Conservation (phyloP, 2,888 invertebrate species). For the Imbricaverruca yamaguchii region DNA sequence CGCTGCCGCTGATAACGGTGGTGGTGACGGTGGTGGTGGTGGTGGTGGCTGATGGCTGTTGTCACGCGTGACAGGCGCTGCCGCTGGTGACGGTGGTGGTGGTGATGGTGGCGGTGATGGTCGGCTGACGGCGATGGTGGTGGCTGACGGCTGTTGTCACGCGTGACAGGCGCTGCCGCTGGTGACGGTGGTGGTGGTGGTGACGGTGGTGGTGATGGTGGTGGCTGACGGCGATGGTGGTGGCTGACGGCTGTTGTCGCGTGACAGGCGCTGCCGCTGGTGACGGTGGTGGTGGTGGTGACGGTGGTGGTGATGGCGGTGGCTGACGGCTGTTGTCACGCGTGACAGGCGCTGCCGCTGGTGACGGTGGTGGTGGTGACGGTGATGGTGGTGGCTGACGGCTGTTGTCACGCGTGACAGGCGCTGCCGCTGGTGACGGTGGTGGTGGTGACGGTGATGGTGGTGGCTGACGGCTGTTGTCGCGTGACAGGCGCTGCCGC, state of each 20-base stretch:
- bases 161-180: constrained; percentile 64
- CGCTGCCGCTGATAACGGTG: constrained; percentile 64
- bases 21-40: constrained; percentile 47
- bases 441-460: not conserved
- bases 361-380: too few species aligned
- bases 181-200: constrained; percentile 72
- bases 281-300: constrained; percentile 69
- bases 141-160: constrained; percentile 18
- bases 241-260: too few species aligned
- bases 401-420: too few species aligned
- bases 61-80: too few species aligned
- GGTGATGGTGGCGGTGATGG: constrained; percentile 42
- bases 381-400: too few species aligned
- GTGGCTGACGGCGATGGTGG: constrained; percentile 46
- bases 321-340: constrained; percentile 25
- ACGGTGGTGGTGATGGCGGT: not conserved
- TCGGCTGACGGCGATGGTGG: constrained; percentile 50
- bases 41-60: constrained; percentile 26
- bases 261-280: constrained; percentile 62
- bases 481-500: constrained; percentile 56
- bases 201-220: too few species aligned
- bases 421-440: too few species aligned
- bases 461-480: constrained; percentile 13
- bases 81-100: too few species aligned
- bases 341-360: too few species aligned